A percentile compares a stretch with the other conserved stretches of the same genome.
Evolutionary conservation across 2,113 vertebrate genomes (phyloP).

Genomic region (Mastomys coucha): DNA sequence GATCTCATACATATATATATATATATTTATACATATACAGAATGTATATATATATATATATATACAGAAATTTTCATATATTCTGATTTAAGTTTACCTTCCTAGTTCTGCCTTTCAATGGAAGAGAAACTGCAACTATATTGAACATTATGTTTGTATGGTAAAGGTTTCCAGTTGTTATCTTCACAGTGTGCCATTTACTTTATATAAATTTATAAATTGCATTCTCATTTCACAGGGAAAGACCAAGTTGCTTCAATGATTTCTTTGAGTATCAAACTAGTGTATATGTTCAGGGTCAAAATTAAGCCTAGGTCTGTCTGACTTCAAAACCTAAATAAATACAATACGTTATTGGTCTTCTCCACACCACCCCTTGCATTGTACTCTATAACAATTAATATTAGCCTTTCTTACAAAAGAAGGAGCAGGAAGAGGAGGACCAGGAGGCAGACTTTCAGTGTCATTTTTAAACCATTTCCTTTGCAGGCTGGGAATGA

Average conservation of each 20-base stretch:
- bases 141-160: neutral
- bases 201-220: neutral
- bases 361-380: neutral
- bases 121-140: neutral
- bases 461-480: neutral
- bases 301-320: neutral
- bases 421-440: neutral
- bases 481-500: neutral
- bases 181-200: neutral
- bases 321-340: neutral
- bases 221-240: neutral
- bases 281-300: neutral
- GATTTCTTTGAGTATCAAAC: neutral
- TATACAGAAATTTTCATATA: neutral
- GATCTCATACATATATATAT: neutral
- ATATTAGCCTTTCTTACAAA: neutral
- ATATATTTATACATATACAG: too few species aligned
- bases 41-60: neutral
- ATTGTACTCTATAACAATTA: neutral
- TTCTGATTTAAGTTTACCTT: slow-evolving; percentile 2
- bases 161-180: neutral
- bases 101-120: neutral
- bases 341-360: neutral
- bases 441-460: neutral
- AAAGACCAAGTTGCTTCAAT: neutral